Base-by-base conservation (phyloP, 2,113 vertebrate species). In the Mixornis gularis region DNA sequence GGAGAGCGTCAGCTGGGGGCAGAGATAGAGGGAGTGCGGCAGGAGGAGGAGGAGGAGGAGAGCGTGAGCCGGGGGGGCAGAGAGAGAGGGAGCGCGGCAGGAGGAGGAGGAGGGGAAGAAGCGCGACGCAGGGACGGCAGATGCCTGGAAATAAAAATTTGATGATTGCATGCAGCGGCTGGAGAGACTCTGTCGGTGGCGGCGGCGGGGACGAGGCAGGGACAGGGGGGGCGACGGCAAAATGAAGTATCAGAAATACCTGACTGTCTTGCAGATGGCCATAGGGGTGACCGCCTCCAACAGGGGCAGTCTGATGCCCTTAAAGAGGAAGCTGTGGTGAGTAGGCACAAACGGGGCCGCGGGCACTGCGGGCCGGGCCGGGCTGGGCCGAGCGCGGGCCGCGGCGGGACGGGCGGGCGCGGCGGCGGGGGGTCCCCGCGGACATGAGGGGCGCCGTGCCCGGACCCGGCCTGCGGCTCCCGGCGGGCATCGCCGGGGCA, bases 211-310 rank as follows among this genome's bases (percentile, higher is more conserved):
- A 98, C 98, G 99, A 98, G 97, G 98, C 98, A 90, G 95, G 93
- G 98, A 97, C 97, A 98, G 98, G 97, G 97, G 98, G 98, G 97
- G 98, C 97, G 98, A 98, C 97, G 98, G 98, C 98, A 98, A 98
- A 98, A 99, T 99, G 98, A 99, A 99, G 98, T 99, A 99, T 97
- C 99, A 99, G 98, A 99, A 99, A 98, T 99, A 99, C 98, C 99
- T 99, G 98, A 99, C 99, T 98, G 99, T 99, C 97, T 98, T 99
- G 98, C 99, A 99, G 98, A 98, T 99, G 98, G 99, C 99, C 98
- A 98, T 99, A 97, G 99, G 99, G 98, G 98, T 99, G 98, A 99
- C 99, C 97, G 98, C 99, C 97, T 98, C 97, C 98, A 99, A 99
- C 98, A 98, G 99, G 98, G 98, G 98, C 97, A 98, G 98, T 96